A percentile compares a stretch with the other conserved stretches of the same genome.
Conservation (phyloP, 2,797 vertebrate genomes). For the Rhinella marina region DNA sequence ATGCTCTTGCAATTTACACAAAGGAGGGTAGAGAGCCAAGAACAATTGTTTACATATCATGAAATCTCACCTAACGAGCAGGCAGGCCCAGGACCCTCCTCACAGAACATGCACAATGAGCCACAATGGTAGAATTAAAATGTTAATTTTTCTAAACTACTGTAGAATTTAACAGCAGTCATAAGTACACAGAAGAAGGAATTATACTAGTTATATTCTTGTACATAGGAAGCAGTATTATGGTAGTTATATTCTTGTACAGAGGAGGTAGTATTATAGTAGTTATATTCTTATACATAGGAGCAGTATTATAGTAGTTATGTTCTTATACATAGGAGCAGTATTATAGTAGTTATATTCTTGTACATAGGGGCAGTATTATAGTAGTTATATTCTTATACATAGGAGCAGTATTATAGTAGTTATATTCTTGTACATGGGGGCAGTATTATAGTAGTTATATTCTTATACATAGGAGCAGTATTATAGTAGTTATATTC, state of each 20-base stretch:
- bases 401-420: not conserved
- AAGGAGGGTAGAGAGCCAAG: not conserved
- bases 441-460: not conserved
- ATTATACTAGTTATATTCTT: not conserved
- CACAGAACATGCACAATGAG: not conserved
- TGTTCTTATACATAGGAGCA: not conserved
- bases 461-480: not conserved
- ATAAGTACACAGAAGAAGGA: not conserved
- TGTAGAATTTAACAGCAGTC: too few relatives aligned
- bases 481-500: not conserved
- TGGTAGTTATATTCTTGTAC: too few relatives aligned
- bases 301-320: not conserved
- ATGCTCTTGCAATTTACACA: not conserved
- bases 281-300: not conserved
- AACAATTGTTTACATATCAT: not conserved
- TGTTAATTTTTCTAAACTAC: not conserved
- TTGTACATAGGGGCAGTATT: not conserved
- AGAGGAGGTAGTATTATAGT: not conserved
- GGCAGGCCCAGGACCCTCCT: not conserved
- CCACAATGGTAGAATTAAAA: not conserved
- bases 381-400: not conserved
- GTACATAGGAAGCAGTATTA: not conserved
- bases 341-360: too few relatives aligned
- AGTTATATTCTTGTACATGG: conserved; percentile 24
- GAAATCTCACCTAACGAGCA: not conserved